A percentile compares a stretch with the other conserved stretches of the same genome.
phyloP scores from a whole-genome alignment of 1,140 invertebrate species.

The Brachionus paranguensis region DNA sequence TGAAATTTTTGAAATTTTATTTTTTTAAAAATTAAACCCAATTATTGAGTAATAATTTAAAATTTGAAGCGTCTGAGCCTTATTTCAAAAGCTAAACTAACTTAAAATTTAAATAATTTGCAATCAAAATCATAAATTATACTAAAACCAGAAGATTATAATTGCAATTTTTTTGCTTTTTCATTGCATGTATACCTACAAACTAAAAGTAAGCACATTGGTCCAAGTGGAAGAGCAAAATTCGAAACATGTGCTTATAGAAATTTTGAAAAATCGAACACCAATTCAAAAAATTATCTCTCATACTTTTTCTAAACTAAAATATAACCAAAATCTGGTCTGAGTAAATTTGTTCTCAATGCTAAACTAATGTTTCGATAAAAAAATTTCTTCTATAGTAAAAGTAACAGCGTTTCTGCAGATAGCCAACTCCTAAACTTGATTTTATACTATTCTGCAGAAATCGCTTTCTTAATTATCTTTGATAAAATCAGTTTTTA shows the following conservation, averaged over 20 bases:
- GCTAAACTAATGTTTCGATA: background rate
- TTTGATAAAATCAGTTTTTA: conserved; percentile 7
- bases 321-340: background rate
- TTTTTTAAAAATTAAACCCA: too few relatives aligned
- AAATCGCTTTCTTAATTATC: background rate
- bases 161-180: background rate
- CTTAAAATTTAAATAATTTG: conserved; percentile 23
- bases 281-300: background rate
- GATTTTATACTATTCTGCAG: conserved; percentile 30
- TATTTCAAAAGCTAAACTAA: background rate
- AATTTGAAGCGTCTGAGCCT: too few relatives aligned
- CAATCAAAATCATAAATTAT: conserved; percentile 19
- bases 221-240: background rate
- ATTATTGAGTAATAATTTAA: too few relatives aligned
- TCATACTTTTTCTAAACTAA: background rate
- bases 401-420: background rate
- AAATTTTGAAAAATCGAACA: background rate
- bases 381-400: background rate
- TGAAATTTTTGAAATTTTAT: too few relatives aligned
- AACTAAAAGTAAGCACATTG: background rate
- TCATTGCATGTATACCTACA: background rate
- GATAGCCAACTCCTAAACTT: conserved; percentile 28
- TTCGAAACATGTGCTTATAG: conserved; percentile 5
- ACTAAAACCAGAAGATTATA: background rate
- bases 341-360: background rate